Evolutionary conservation across 2,888 invertebrate species (phyloP).

Genomic region (Epistrophella euchroma): DNA sequence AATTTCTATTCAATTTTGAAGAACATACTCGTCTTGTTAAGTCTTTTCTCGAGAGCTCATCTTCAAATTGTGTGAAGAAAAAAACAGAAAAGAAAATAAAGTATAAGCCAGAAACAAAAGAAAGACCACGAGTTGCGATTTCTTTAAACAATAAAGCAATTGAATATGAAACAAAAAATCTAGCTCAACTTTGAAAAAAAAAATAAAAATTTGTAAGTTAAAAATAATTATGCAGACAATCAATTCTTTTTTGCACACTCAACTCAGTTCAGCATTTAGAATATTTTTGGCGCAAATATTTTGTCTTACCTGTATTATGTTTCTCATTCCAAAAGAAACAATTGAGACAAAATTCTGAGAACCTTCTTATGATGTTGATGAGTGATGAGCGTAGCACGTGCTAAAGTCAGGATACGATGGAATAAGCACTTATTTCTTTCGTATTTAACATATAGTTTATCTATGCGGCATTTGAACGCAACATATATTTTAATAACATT

Average conservation of each 20-base stretch:
- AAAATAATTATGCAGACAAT: not conserved
- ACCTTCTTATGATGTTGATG: no score
- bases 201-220: not conserved
- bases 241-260: not conserved
- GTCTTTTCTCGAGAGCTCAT: constrained; percentile 51
- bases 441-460: no score
- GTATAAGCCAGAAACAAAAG: constrained; percentile 37
- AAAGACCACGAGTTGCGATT: constrained; percentile 10
- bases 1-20: constrained; percentile 44
- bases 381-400: no score
- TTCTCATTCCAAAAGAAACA: no score
- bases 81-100: not conserved
- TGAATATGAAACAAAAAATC: constrained; percentile 1
- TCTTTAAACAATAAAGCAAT: constrained; percentile 44
- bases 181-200: not conserved
- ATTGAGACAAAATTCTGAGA: no score
- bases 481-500: no score
- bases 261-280: no score
- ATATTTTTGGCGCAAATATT: constrained; percentile 7
- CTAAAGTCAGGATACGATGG: no score
- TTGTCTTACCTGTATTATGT: not conserved
- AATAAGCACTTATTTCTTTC: no score
- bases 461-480: no score
- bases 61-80: constrained; percentile 30
- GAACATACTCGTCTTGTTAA: constrained; percentile 62